Conservation (phyloP, 2,113 vertebrate species). For the Nesoenas mayeri region DNA sequence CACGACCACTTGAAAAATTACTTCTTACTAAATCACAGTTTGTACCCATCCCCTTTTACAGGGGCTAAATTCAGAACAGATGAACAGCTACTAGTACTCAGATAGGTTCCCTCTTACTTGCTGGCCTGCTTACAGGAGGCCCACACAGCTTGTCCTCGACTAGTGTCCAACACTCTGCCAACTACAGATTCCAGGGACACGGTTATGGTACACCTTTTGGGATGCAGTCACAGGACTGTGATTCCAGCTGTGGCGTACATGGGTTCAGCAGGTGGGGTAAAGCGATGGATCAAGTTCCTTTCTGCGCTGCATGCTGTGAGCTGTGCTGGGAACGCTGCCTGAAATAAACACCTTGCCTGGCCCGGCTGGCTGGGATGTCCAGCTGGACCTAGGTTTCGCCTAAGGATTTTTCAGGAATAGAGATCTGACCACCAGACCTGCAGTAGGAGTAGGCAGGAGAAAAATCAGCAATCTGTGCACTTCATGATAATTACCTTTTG, state of each 20-base stretch:
- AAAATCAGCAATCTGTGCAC: background rate
- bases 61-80: background rate
- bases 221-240: background rate
- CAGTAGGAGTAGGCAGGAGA: background rate
- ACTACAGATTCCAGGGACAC: background rate
- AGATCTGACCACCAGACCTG: background rate
- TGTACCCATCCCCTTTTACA: background rate
- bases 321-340: background rate
- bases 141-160: background rate
- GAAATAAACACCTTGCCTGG: background rate
- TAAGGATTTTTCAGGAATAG: background rate
- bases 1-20: background rate
- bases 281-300: background rate
- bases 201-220: background rate
- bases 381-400: background rate
- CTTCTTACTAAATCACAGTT: slow-evolving; percentile 19
- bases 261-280: background rate
- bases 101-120: background rate
- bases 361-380: background rate
- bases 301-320: background rate
- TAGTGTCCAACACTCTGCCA: background rate
- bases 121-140: background rate
- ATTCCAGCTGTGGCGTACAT: background rate
- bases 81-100: background rate
- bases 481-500: background rate